Evolutionary conservation across 2,888 invertebrate genomes (phyloP), one percentile per base, ranked within the genome.

Genomic region (Apomyelois bistriatella): DNA sequence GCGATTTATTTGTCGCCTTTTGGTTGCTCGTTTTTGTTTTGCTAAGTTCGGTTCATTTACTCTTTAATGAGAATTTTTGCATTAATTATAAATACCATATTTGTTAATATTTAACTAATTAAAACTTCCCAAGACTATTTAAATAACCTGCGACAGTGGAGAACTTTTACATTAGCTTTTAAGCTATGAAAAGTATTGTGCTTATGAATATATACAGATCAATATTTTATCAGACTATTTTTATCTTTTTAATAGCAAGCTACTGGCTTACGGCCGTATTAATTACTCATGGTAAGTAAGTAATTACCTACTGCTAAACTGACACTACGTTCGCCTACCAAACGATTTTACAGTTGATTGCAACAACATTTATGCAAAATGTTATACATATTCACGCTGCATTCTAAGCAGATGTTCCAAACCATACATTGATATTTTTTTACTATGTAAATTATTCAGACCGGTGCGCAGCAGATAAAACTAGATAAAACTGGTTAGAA

Each of bases 1-100:
- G 65, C 72, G 72, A 88, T 87, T 85, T 87, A 88, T 83, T 56
- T 65, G 65, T 64, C 62, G 62, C 62, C 53, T 58, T 30, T 46
- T 32, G 1, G 16, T 32, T 32, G 46, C 46, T 46, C 16, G 10
- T 16, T 32, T 46, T 46, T 28, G 22, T n/a, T 43, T 15, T 0
- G 2, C 15, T 22, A 3, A 28, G 16, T 35, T 36, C 17, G 50
- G 51, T 46, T 52, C 43, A 42, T 43, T 43, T 43, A 28, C 4
- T n/a, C 13, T 40, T 32, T 43, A 52, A 52, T 52, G 36, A 43
- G 37, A 10, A 46, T 46, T 32, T 15, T 9, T 28, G n/a, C 32
- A 12, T 0, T n/a, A 22, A 1, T 40, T 40, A 36, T 13, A 3
- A 22, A 22, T 22, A 22, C 2, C 22, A 5, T 2, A 22, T 22